Base-by-base conservation (phyloP, 2,113 vertebrate species). In the Hypomesus transpacificus region DNA sequence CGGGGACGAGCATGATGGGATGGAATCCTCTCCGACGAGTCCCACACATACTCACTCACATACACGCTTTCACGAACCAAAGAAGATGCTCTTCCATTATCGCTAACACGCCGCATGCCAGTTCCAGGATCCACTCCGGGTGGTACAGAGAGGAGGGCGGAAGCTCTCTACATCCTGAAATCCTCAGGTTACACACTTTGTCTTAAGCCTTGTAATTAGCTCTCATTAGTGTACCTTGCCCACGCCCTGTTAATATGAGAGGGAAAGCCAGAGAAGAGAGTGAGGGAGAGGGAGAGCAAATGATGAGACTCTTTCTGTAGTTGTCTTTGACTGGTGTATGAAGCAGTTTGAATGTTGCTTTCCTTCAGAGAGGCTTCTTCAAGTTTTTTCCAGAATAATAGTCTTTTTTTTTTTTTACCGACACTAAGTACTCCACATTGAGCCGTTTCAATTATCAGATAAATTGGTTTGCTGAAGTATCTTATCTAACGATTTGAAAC, bases 171-270 rank as follows among this genome's bases (percentile, higher is more conserved):
- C 61, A 71, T 76, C 75, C 61, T 18, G 17, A 64, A 65, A 54
- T 84, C 80, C 80, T 86, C 86, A 54, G 78, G 84, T 86, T 85
- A 79, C 80, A 75, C 76, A 79, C 79, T 26, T 26, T 26, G 24
- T 3, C 24, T 71, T 79, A 18, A 64, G 64, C 22, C 1, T 39
- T 54, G 72, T 86, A 79, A 82, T 90, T 82, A 85, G 80, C 13
- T 63, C 75, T 79, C 64, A 59, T 82, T 77, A 80, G 74, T n/a
- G 56, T 11, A 54, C 28, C 59, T 69, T 61, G 53, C 17, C 9
- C 56, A 69, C 69, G 63, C 31, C 31, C 31, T 34, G 21, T 70
- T 74, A 70, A 75, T 78, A 60, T 78, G 77, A 84, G 76, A 77
- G 73, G 69, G 71, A 65, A 34, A 34, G 31, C 4, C 0, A 34